A percentile compares a stretch with the other conserved stretches of the same genome.
phyloP scores from a whole-genome alignment of 2,888 invertebrate genomes.

The Pyralis farinalis region DNA sequence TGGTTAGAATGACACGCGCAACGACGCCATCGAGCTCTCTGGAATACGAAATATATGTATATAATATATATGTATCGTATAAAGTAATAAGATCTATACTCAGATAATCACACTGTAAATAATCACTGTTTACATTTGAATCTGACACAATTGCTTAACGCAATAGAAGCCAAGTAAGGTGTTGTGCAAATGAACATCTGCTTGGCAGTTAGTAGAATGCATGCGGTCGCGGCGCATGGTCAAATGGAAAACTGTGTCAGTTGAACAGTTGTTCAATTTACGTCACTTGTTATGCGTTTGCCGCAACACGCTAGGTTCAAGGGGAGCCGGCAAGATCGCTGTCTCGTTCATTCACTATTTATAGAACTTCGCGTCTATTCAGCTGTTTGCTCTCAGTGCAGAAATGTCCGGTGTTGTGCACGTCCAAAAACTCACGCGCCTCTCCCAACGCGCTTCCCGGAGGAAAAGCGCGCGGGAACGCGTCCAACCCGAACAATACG shows the following conservation, averaged over 20 bases:
- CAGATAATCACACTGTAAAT: no score
- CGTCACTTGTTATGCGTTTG: slow-evolving; percentile 68
- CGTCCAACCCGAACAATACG: slow-evolving; percentile 12
- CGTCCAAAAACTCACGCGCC: slow-evolving; percentile 53
- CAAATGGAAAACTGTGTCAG: slow-evolving; percentile 76
- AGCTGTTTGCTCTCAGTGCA: slow-evolving; percentile 73
- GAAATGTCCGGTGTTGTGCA: slow-evolving; percentile 73
- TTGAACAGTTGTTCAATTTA: slow-evolving; percentile 65
- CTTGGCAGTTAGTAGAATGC: slow-evolving; percentile 46
- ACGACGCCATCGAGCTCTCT: no score
- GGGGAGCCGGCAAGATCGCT: slow-evolving; percentile 73
- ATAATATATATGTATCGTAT: no score
- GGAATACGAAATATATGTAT: no score
- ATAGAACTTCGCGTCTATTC: slow-evolving; percentile 73
- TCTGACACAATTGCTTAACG: slow-evolving; percentile 16
- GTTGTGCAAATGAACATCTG: slow-evolving; percentile 54
- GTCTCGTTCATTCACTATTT: slow-evolving; percentile 75
- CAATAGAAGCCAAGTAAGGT: slow-evolving; percentile 27
- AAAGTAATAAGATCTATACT: no score
- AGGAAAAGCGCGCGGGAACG: slow-evolving; percentile 33
- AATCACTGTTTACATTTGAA: slow-evolving; percentile 25
- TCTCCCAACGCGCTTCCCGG: slow-evolving; percentile 48
- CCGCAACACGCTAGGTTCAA: slow-evolving; percentile 71
- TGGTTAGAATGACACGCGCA: no score
- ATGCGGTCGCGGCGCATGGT: slow-evolving; percentile 66